A percentile compares a stretch with the other conserved stretches of the same genome.
Conservation (phyloP, 2,888 invertebrate genomes). For the Diarsia rubi region DNA sequence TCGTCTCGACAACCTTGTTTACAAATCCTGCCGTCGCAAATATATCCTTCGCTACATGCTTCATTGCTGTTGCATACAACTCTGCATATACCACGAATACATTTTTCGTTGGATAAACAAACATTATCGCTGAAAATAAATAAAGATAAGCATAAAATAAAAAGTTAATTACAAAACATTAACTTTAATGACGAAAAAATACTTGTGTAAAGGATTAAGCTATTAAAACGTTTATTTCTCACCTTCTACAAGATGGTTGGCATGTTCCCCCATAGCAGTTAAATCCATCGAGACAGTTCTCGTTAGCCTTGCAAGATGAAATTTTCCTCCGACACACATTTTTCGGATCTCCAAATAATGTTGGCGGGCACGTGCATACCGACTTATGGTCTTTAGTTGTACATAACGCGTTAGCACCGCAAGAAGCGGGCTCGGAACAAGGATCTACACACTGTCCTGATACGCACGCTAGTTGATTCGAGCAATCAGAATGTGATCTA, state of each 20-base stretch:
- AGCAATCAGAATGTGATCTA: constrained; percentile 95
- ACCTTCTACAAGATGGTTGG: constrained; percentile 94
- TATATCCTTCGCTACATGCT: constrained; percentile 95
- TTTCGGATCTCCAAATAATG: constrained; percentile 94
- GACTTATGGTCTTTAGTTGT: constrained; percentile 93
- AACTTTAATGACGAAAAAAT: background rate
- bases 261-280: constrained; percentile 95
- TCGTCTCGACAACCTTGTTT: constrained; percentile 97
- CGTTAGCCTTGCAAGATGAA: constrained; percentile 91
- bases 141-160: background rate
- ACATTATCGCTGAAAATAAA: constrained; percentile 93
- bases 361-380: constrained; percentile 93
- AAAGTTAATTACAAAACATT: background rate
- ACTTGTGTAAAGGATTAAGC: background rate
- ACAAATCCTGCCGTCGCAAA: constrained; percentile 96
- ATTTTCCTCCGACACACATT: constrained; percentile 93
- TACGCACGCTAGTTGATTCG: constrained; percentile 93
- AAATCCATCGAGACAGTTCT: constrained; percentile 93
- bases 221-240: constrained; percentile 57
- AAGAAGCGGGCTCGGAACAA: constrained; percentile 94
- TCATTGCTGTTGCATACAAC: constrained; percentile 96
- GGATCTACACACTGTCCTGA: constrained; percentile 95
- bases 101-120: constrained; percentile 96
- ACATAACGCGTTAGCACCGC: constrained; percentile 96
- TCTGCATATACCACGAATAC: constrained; percentile 95